Evolutionary conservation across 1,140 invertebrate species (phyloP), one percentile per base, ranked within the genome.

Genomic region (Piezodorus guildinii): DNA sequence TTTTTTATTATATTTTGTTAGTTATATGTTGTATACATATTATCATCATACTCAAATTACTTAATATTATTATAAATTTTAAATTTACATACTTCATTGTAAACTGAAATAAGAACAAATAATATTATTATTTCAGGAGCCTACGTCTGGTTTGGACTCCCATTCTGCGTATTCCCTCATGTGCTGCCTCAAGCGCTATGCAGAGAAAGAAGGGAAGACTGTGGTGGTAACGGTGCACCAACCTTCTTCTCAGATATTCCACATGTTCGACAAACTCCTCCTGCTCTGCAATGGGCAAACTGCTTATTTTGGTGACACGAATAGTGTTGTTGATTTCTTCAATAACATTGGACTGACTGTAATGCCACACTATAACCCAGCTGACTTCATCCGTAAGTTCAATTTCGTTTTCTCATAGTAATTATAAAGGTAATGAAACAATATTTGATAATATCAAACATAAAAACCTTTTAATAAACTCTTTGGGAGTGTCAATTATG

Each of bases 171-270:
- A 84, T 66, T 84, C 80, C 67, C 71, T 92, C 58, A 90, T 91
- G 78, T 76, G 79, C 62, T 84, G 81, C 58, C 73, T 91, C 59
- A 88, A 89, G 73, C 79, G 82, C 34, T 90, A 87, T 69, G 87
- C 87, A 0, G 81, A 84, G 63, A 81, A 85, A 65, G 86, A 88
- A 73, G 82, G 86, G 59, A 92, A 91, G 74, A 88, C 86, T 3
- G 82, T 92, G 34, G 83, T 92, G 43, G 81, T 89, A 21, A 89
- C 88, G 23, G 85, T 92, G 14, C 90, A 93, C 74, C 90, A 93
- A 73, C 90, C 90, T 0, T 91, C 88, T 43, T 91, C 88, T 54
- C 86, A 90, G 74, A 90, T 92, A 74, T 93, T 92, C 74, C 86
- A 90, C 75, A 86, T 88, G 79, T 91, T 91, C 72, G 88, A 88